These are phyloP conservation scores for Globia sparganii DNA, from an alignment of 2,888 invertebrate genomes.

Conservation along the genomic window DNA sequence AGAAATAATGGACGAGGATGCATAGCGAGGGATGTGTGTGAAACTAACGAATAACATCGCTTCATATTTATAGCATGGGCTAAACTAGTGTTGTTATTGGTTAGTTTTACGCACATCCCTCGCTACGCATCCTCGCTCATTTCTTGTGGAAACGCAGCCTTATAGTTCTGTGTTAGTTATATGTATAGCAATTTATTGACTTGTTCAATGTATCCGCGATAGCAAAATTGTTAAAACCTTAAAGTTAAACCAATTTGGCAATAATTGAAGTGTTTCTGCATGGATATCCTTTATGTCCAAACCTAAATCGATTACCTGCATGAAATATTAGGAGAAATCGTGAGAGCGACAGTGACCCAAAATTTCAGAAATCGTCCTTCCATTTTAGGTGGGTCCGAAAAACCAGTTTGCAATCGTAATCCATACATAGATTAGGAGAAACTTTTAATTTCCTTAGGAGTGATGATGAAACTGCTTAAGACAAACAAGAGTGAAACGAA, in stretches of 20 bases:
- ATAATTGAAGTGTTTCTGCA: not conserved
- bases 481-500: slow-evolving; percentile 54
- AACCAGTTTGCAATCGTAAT: slow-evolving; percentile 39
- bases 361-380: slow-evolving; percentile 33
- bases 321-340: slow-evolving; percentile 40
- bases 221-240: not conserved
- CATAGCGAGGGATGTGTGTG: no score
- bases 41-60: no score
- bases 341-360: slow-evolving; percentile 26
- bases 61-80: no score
- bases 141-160: no score
- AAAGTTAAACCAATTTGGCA: not conserved
- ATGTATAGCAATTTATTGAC: no score
- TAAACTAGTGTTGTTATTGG: no score
- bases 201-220: not conserved
- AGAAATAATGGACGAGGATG: no score
- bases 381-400: slow-evolving; percentile 11
- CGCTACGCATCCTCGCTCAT: no score
- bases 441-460: slow-evolving; percentile 50
- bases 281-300: not conserved
- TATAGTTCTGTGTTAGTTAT: no score
- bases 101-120: no score
- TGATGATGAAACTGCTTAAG: slow-evolving; percentile 5
- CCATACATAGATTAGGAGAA: slow-evolving; percentile 42
- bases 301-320: not conserved